Conservation (phyloP, 2,113 vertebrate species). For the Lucifuga dentata region DNA sequence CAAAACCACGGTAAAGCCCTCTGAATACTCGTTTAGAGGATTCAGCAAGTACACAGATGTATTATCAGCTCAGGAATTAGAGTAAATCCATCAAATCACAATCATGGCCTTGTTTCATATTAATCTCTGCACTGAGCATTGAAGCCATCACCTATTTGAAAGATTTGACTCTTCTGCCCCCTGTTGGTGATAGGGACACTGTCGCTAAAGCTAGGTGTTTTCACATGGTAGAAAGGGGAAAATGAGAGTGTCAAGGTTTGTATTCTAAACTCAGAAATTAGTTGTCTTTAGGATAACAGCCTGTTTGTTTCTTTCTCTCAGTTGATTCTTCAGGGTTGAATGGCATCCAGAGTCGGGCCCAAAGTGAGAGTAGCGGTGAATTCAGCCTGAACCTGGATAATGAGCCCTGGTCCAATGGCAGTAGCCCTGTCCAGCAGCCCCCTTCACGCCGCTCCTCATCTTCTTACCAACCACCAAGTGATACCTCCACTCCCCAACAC, state of each 20-base stretch:
- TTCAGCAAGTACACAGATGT: slow-evolving; percentile 69
- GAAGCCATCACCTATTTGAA: slow-evolving; percentile 7
- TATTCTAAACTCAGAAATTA: no score
- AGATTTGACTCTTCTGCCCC: slow-evolving; percentile 55
- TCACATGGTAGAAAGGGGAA: no score
- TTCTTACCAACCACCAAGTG: slow-evolving; percentile 84
- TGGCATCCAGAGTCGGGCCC: slow-evolving; percentile 88
- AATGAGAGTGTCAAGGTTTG: no score
- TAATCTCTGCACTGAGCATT: slow-evolving; percentile 63
- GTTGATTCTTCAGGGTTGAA: slow-evolving; percentile 71
- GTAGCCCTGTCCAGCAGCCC: slow-evolving; percentile 88
- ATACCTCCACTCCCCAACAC: slow-evolving; percentile 68
- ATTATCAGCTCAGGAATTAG: slow-evolving; percentile 72
- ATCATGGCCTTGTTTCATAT: slow-evolving; percentile 77
- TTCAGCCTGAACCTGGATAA: slow-evolving; percentile 90
- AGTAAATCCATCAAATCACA: slow-evolving; percentile 75
- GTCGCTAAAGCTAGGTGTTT: not conserved
- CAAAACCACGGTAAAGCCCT: slow-evolving; percentile 71
- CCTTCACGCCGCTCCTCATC: slow-evolving; percentile 81
- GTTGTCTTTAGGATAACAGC: no score
- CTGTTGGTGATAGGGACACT: slow-evolving; percentile 44
- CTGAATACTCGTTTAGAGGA: slow-evolving; percentile 54
- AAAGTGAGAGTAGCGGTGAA: slow-evolving; percentile 95
- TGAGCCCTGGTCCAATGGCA: slow-evolving; percentile 91
- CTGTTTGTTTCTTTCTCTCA: not conserved